A percentile compares a stretch with the other conserved stretches of the same genome.
phyloP scores from a whole-genome alignment of 2,113 vertebrate genomes.

The Misgurnus anguillicaudatus region DNA sequence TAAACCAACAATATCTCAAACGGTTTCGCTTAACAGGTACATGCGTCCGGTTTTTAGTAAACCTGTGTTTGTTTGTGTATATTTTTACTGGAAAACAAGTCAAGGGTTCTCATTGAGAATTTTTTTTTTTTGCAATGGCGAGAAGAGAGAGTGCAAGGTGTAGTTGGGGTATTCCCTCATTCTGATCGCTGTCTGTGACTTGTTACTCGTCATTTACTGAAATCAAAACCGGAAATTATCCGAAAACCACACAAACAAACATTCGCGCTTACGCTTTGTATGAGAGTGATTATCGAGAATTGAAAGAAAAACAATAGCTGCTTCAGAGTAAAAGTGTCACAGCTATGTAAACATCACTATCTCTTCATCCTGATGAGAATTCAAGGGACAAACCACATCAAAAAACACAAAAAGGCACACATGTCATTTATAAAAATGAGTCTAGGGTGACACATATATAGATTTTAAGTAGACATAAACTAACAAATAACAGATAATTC shows the following conservation, averaged over 20 bases:
- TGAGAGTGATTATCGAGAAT: slow-evolving; percentile 38
- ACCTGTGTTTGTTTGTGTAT: neutral
- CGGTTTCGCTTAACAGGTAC: neutral
- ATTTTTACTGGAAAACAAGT: slow-evolving; percentile 19
- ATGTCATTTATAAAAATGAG: neutral
- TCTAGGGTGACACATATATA: neutral
- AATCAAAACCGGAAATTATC: slow-evolving; percentile 44
- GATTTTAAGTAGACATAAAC: too few relatives aligned
- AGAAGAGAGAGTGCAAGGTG: slow-evolving; percentile 13
- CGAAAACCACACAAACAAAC: slow-evolving; percentile 41
- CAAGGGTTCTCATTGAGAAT: neutral
- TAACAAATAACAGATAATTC: too few relatives aligned
- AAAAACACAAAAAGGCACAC: neutral
- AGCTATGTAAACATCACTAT: slow-evolving; percentile 41
- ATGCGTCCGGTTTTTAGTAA: too few relatives aligned
- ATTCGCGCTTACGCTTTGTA: neutral
- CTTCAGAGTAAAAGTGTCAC: slow-evolving; percentile 43
- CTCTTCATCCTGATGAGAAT: slow-evolving; percentile 34
- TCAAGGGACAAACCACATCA: slow-evolving; percentile 13
- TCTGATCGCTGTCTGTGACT: slow-evolving; percentile 39
- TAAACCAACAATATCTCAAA: too few relatives aligned
- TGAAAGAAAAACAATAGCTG: slow-evolving; percentile 36
- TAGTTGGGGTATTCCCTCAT: slow-evolving; percentile 46
- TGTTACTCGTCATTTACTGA: slow-evolving; percentile 51
- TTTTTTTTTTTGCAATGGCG: neutral